These are phyloP conservation scores for Hirtodrosophila alboralis DNA, from an alignment of 2,888 invertebrate species.

Conservation along the genomic window DNA sequence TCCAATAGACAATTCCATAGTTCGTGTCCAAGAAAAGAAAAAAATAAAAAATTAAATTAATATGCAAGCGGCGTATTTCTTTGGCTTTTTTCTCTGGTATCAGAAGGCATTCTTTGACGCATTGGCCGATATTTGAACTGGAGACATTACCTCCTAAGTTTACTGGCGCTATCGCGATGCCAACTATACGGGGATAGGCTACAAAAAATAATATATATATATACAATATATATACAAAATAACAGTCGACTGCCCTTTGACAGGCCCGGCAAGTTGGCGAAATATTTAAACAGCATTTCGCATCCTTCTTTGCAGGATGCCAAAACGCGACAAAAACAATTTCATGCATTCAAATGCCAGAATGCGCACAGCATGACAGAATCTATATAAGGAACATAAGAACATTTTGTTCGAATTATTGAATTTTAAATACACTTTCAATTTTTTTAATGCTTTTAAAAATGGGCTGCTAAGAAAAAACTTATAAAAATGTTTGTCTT, in stretches of 20 bases:
- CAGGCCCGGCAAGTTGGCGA: constrained; percentile 63
- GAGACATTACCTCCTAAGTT: constrained; percentile 25
- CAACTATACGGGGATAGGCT: constrained; percentile 40
- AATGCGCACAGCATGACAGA: constrained; percentile 53
- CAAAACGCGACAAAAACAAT: constrained; percentile 72
- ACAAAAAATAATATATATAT: too few species aligned
- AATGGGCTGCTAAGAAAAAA: too few species aligned
- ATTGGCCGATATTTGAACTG: constrained; percentile 75
- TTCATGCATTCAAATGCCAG: constrained; percentile 76
- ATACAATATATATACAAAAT: too few species aligned
- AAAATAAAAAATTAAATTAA: constrained; percentile 57
- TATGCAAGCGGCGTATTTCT: constrained; percentile 58
- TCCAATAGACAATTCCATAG: constrained; percentile 29
- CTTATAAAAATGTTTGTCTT: too few species aligned
- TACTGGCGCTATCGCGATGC: constrained; percentile 71
- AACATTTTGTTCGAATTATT: too few species aligned
- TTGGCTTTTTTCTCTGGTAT: constrained; percentile 34
- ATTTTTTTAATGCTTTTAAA: too few species aligned
- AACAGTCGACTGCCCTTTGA: constrained; percentile 52
- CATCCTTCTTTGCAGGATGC: constrained; percentile 61
- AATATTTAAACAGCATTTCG: constrained; percentile 77
- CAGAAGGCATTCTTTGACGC: constrained; percentile 62
- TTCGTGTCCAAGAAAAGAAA: constrained; percentile 27
- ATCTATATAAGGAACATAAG: constrained; percentile 20
- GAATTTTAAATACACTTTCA: constrained; percentile 9